Base-by-base conservation (phyloP, 2,888 invertebrate genomes). In the Acholoe squamosa region DNA sequence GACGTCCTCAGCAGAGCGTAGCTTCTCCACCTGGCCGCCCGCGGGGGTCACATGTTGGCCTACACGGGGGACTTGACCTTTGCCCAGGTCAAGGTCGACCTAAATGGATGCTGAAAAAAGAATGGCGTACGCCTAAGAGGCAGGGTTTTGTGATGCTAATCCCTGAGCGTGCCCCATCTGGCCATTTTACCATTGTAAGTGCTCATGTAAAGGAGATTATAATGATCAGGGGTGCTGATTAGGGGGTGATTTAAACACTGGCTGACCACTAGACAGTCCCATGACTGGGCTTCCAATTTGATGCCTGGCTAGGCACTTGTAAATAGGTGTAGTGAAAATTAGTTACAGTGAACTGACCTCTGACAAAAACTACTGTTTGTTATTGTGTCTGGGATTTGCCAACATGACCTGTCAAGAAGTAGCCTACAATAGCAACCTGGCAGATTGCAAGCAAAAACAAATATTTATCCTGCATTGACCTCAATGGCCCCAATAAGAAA, bases 151-250 rank as follows among this genome's bases (percentile, higher is more conserved):
- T 80, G 43, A 80, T 80, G 80, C 34, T 80, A 80, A 80, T 80
- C 22, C 80, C 34, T 25, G 0, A 16, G 28, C 28, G 76, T 43
- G 34, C 34, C 80, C 33, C 80, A 80, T 80, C 80, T 80, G 80
- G 80, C 80, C 43, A 43, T 80, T 80, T 80, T 80, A 43, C 22
- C 80, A 22, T 80, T 80, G 80, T 80, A 34, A 43, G 80, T 43
- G 80, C 34, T 80, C 43, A 19, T 34, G 33, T 33, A 22, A 80
- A 43, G 43, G 43, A 43, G 80, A 80, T 80, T 80, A 80, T 80
- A 80, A 80, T 80, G 80, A 80, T 80, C 34, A 14, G 33, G 76
- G 12, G 80, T 80, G 80, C 80, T 80, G 80, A 80, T 80, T 80
- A 80, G 19, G 25, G 43, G 43, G 25, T 80, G 80, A 33, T 80